Base-by-base conservation (phyloP, 2,888 invertebrate species). In the Dryococelus australis region DNA sequence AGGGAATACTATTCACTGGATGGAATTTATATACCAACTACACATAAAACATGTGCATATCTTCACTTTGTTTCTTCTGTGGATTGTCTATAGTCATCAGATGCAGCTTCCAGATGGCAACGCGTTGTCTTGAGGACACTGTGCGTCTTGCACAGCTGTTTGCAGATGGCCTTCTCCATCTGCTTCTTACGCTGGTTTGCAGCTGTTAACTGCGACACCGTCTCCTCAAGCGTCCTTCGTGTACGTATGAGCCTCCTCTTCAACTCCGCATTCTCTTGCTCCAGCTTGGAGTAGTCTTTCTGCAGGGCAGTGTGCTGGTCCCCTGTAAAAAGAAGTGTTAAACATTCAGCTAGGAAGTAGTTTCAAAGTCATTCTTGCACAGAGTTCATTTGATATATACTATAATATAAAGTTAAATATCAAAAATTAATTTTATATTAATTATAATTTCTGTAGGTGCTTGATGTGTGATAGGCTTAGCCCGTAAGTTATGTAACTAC, bases 151-250 rank as follows among this genome's bases (percentile, higher is more conserved):
- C 96, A 95, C 90, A 97, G 95, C 92, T 97, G 96, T 90, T 95
- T 95, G 91, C 96, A 96, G 91, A 98, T 97, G 84, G 97, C 96
- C 91, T 96, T 96, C 92, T 97, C 97, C 65, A 97, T 96, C 92
- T 95, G 96, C 91, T 96, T 95, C 92, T 97, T 97, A 90, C 96
- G 95, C 92, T 96, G 95, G 92, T 97, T 97, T 85, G 97, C 96
- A 24, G 95, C 94, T 90, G 95, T 95, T 86, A 97, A 93, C 91
- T 97, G 96, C 87, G 95, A 94, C 89, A 96, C 94, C 10, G 97
- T 97, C 90, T 96, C 96, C 91, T 97, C 96, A 88, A 97, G 94
- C 47, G 96, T 96, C 88, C 95, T 94, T 91, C 95, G 95, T 26
- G 96, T 96, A 91, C 95, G 94, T 88, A 94, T 93, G 89, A 97